Percentiles rank a stretch among this genome's conserved stretches.
Evolutionary conservation across 2,888 invertebrate genomes (phyloP).

Genomic region (Empis livida): DNA sequence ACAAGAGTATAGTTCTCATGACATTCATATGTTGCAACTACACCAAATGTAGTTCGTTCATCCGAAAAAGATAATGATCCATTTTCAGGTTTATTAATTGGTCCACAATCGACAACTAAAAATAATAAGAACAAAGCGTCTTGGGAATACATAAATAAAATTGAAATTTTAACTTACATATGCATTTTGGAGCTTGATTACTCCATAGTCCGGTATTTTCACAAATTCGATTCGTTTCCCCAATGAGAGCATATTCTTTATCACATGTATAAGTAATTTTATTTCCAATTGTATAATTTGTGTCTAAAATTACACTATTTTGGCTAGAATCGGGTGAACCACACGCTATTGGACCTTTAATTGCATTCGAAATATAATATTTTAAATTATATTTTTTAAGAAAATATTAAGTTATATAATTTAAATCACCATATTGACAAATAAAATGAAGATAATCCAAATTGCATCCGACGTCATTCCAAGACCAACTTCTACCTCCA

Average conservation of each 20-base stretch:
- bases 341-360: slow-evolving; percentile 66
- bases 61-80: slow-evolving; percentile 56
- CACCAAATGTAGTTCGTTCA: slow-evolving; percentile 64
- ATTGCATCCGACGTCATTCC: slow-evolving; percentile 92
- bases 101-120: slow-evolving; percentile 73
- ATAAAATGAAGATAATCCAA: slow-evolving; percentile 88
- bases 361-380: neutral
- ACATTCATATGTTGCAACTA: slow-evolving; percentile 62
- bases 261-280: slow-evolving; percentile 66
- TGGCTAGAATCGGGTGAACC: slow-evolving; percentile 76
- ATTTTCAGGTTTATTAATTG: slow-evolving; percentile 52
- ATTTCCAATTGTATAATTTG: slow-evolving; percentile 54
- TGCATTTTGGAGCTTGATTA: slow-evolving; percentile 66
- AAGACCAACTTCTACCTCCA: slow-evolving; percentile 78
- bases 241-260: slow-evolving; percentile 66
- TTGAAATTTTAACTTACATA: slow-evolving; percentile 48
- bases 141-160: neutral
- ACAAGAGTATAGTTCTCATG: slow-evolving; percentile 75
- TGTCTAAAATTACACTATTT: slow-evolving; percentile 68
- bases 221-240: slow-evolving; percentile 55
- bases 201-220: slow-evolving; percentile 71
- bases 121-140: slow-evolving; percentile 11
- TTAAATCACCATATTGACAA: slow-evolving; percentile 73
- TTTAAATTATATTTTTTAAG: neutral
- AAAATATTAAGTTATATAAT: neutral